A percentile compares a stretch with the other conserved stretches of the same genome.
These are phyloP conservation scores for Periophthalmus magnuspinnatus DNA, from an alignment of 2,797 vertebrate species.

Conservation along the genomic window DNA sequence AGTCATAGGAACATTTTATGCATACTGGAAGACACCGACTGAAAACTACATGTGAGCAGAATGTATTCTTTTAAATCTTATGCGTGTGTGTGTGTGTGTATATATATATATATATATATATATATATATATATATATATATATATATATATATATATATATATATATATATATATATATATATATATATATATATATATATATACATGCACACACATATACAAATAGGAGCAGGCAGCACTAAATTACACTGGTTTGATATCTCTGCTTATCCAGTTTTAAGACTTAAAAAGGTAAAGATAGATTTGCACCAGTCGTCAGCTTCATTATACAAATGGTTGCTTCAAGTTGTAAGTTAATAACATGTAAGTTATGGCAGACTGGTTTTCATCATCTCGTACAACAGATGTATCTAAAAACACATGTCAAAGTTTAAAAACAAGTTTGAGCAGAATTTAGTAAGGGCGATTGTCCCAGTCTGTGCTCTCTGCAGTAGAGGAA, in stretches of 20 bases:
- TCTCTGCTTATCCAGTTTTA: neutral
- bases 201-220: too few species aligned
- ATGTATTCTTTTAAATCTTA: neutral
- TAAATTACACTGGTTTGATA: neutral
- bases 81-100: too few species aligned
- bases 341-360: neutral
- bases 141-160: too few species aligned
- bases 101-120: too few species aligned
- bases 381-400: neutral
- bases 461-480: constrained; percentile 1
- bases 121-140: too few species aligned
- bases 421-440: neutral
- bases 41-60: neutral
- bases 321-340: neutral
- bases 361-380: neutral
- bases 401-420: neutral
- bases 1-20: neutral
- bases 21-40: neutral
- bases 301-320: neutral
- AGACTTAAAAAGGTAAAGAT: neutral
- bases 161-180: too few species aligned
- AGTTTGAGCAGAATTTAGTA: neutral
- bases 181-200: too few species aligned
- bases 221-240: neutral
- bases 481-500: constrained; percentile 67